Base-by-base conservation (phyloP, 2,888 invertebrate species). In the Orgyia antiqua region DNA sequence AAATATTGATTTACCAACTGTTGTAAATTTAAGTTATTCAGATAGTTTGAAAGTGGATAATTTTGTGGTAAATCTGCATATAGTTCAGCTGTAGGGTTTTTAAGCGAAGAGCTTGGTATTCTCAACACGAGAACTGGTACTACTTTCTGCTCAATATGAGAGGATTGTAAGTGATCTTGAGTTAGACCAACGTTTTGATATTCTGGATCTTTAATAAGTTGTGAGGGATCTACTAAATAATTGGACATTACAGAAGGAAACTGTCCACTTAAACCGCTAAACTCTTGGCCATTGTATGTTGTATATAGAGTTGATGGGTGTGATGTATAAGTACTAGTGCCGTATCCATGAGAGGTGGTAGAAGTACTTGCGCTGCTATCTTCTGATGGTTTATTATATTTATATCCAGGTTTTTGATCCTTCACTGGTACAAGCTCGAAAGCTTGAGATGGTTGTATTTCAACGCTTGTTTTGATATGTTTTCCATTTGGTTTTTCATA, bases 401-500 rank as follows among this genome's bases (percentile, higher is more conserved):
- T 52, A 41, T 86, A 83, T 0, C 66, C 56, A 20, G 65, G 57
- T 29, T 68, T 59, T 29, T 79, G 73, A 15, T 80, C 67, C 26
- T 69, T 73, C 1, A 75, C 65, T 8, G 75, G 69, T 8, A 87
- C 76, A 25, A 87, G 46, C 58, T 87, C 87, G 41, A 73, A 87
- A 1, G 90, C 89, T 48, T 87, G 88, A 0, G 90, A 90, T 1
- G 89, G 89, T 32, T 88, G 82, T 20, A 90, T 88, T 45, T 89
- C 87, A 10, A 90, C 88, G 39, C 75, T 71, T 0, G 87, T 67
- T 24, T 64, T 52, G 6, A 55, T 36, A 11, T 64, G 53, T 24
- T 58, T 58, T 10, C 66, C 66, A 13, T 29, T 23, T 11, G 55
- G 34, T 13, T 54, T 48, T 13, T 57, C 59, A 10, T 54, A 44